A percentile compares a stretch with the other conserved stretches of the same genome.
Evolutionary conservation across 2,797 vertebrate species (phyloP).

Genomic region (Miichthys miiuy): DNA sequence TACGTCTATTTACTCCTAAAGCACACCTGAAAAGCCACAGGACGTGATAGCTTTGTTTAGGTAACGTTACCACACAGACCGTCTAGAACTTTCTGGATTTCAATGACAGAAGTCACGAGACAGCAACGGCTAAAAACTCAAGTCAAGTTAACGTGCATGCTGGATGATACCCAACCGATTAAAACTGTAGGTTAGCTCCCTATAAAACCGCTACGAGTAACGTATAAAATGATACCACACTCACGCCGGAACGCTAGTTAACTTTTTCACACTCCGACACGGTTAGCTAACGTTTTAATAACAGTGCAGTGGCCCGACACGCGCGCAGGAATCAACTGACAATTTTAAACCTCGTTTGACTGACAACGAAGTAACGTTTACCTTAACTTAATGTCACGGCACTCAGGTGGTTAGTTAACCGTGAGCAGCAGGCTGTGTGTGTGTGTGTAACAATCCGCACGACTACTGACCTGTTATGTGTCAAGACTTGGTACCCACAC

Average conservation of each 20-base stretch:
- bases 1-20: accelerated
- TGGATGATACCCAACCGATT: not conserved
- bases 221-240: conserved; percentile 1
- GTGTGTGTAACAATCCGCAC: not conserved
- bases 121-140: not conserved
- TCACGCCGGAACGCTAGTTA: not conserved
- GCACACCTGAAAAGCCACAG: not conserved
- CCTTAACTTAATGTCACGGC: not conserved
- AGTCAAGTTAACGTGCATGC: not conserved
- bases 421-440: not conserved
- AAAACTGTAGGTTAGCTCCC: not conserved
- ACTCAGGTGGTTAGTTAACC: not conserved
- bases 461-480: conserved; percentile 5
- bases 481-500: not conserved
- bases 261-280: conserved; percentile 21
- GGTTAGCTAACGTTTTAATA: not conserved
- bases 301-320: not conserved
- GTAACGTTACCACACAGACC: not conserved
- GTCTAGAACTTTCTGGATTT: conserved; percentile 67
- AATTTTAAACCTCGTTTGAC: not conserved
- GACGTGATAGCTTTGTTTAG: not conserved
- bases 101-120: conserved; percentile 44
- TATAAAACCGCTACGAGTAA: not conserved
- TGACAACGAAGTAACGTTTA: not conserved
- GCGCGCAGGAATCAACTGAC: not conserved